phyloP scores from a whole-genome alignment of 2,113 vertebrate genomes.

The Cinclus mexicanus region DNA sequence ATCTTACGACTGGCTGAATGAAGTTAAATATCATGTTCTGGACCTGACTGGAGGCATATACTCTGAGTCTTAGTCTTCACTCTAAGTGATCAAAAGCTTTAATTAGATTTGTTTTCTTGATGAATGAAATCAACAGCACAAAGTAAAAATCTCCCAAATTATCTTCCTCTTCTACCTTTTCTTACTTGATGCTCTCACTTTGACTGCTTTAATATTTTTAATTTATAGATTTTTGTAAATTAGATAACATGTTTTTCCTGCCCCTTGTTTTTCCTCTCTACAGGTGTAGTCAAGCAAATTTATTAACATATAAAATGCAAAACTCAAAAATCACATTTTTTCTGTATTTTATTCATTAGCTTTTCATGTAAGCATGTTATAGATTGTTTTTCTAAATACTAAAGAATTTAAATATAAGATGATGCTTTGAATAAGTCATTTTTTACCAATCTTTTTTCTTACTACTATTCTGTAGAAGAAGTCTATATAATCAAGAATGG shows the following conservation, averaged over 20 bases:
- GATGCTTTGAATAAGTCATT: rapidly evolving
- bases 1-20: not conserved
- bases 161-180: not conserved
- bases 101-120: not conserved
- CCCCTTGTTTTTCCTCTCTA: not conserved
- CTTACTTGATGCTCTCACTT: not conserved
- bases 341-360: not conserved
- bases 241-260: not conserved
- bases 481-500: not conserved
- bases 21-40: not conserved
- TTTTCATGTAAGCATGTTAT: not conserved
- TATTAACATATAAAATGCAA: not conserved
- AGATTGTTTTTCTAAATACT: not conserved
- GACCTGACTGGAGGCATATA: not conserved
- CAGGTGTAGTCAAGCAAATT: not conserved
- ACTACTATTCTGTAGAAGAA: not conserved
- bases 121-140: not conserved
- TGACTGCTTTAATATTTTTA: not conserved
- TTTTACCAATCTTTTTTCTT: not conserved
- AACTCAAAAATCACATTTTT: not conserved
- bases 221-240: not conserved
- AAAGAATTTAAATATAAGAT: not conserved
- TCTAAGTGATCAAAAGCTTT: not conserved
- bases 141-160: rapidly evolving
- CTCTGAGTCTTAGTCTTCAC: not conserved